phyloP scores from a whole-genome alignment of 2,797 vertebrate species.

The Anniella stebbinsi region DNA sequence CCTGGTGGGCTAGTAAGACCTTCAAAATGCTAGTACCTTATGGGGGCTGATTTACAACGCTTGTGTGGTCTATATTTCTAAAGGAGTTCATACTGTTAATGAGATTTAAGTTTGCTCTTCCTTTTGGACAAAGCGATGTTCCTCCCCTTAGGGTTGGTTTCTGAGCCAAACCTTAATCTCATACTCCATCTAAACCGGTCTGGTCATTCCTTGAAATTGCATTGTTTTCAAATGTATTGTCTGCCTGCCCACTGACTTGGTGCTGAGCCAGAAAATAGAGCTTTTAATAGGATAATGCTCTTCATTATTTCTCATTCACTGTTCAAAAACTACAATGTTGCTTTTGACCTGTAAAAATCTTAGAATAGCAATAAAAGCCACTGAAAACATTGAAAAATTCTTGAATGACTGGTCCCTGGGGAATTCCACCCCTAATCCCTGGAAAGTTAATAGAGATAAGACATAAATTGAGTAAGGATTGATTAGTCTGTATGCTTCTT shows the following conservation, averaged over 20 bases:
- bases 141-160: too few relatives aligned
- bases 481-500: slow-evolving; percentile 38
- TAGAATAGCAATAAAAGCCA: background rate
- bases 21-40: too few relatives aligned
- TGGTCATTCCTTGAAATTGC: slow-evolving; percentile 36
- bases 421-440: background rate
- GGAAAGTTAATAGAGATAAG: background rate
- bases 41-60: too few relatives aligned
- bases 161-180: slow-evolving; percentile 19
- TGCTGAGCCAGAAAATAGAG: slow-evolving; percentile 9
- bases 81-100: background rate
- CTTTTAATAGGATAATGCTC: background rate
- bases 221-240: slow-evolving; percentile 4
- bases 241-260: background rate
- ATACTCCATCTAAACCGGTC: slow-evolving; percentile 35
- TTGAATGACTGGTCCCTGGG: background rate
- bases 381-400: background rate
- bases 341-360: background rate
- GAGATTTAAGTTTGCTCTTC: background rate
- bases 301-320: background rate
- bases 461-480: slow-evolving; percentile 25
- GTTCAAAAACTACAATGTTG: background rate
- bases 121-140: slow-evolving; percentile 37
- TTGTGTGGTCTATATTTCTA: background rate
- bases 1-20: too few relatives aligned